Evolutionary conservation across 2,113 vertebrate species (phyloP), one percentile per base, ranked within the genome.

Genomic region (Cottus gobio): DNA sequence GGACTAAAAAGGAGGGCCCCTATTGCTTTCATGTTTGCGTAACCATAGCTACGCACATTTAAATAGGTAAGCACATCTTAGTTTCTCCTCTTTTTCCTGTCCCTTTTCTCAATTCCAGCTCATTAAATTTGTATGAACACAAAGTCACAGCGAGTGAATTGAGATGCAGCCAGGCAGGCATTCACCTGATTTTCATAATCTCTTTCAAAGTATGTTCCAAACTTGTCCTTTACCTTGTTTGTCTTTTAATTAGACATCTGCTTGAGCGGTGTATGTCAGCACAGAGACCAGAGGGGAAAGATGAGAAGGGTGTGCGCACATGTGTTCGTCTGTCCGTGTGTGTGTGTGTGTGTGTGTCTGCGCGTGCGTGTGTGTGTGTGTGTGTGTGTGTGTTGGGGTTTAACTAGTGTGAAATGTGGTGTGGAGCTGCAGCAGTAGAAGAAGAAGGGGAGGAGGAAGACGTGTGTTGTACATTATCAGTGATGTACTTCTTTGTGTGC

Each of bases 11-110:
- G 89, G 24, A 88, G 61, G 85, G 86, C 78, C 57, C 62, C 70
- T 65, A 71, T 77, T 81, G 91, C 94, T 94, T 94, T 94, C 92
- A 94, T 94, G 92, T 95, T 93, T 93, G 91, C 28, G 94, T 94
- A 91, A 93, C 94, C 94, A 95, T 94, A 91, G 94, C 79, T 90
- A 95, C 93, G 37, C 86, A 90, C 83, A 87, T 93, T 93, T 92
- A 88, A 94, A 95, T 89, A 93, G 90, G 93, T 94, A 93, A 93
- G 85, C 88, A 74, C 84, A 90, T 93, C 90, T 80, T 86, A 91
- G 91, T 86, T 61, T 89, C 86, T 71, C 83, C 83, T 87, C 78
- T 77, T 79, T 62, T 81, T 80, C 66, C 80, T 69, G 72, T 82
- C 79, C 87, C 74, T 88, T 89, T 84, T 89, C 90, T 86, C 71